Conservation (phyloP, 2,113 vertebrate species). For the Ammodytes marinus region DNA sequence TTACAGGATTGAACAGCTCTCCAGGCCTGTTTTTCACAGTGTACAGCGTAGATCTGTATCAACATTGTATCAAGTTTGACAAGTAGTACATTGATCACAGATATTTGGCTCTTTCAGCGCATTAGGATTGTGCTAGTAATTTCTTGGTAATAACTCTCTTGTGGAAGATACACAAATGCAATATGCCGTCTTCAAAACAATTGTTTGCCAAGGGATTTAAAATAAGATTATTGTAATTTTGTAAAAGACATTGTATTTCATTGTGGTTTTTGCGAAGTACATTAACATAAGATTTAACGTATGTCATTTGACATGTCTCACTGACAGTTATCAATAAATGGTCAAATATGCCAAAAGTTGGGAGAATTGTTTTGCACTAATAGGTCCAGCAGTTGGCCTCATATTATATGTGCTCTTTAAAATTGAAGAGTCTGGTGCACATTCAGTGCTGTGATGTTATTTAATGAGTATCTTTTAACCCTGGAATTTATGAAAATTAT, state of each 20-base stretch:
- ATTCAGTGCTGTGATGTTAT: conserved; percentile 9
- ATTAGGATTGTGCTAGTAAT: neutral
- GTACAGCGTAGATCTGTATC: conserved; percentile 18
- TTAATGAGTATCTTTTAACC: neutral
- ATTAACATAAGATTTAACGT: neutral
- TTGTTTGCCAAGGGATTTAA: neutral
- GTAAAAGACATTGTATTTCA: conserved; percentile 2
- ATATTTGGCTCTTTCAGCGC: conserved; percentile 6
- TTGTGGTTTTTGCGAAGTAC: neutral
- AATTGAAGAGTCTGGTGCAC: neutral
- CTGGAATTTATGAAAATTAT: conserved; percentile 23
- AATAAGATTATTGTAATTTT: conserved; percentile 7
- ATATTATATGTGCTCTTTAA: neutral
- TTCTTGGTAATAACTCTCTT: conserved; percentile 3
- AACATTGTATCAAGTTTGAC: conserved; percentile 21
- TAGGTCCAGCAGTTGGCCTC: neutral
- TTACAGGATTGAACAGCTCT: neutral
- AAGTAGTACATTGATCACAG: conserved; percentile 13
- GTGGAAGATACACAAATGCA: conserved; percentile 18
- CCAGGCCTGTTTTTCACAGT: conserved; percentile 17
- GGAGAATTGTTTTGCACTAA: neutral
- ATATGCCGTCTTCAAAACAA: conserved; percentile 14
- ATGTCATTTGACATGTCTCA: neutral
- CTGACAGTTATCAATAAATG: neutral
- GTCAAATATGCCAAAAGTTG: neutral